Evolutionary conservation across 2,797 vertebrate species (phyloP), one percentile per base, ranked within the genome.

Genomic region (Clarias pachynema): DNA sequence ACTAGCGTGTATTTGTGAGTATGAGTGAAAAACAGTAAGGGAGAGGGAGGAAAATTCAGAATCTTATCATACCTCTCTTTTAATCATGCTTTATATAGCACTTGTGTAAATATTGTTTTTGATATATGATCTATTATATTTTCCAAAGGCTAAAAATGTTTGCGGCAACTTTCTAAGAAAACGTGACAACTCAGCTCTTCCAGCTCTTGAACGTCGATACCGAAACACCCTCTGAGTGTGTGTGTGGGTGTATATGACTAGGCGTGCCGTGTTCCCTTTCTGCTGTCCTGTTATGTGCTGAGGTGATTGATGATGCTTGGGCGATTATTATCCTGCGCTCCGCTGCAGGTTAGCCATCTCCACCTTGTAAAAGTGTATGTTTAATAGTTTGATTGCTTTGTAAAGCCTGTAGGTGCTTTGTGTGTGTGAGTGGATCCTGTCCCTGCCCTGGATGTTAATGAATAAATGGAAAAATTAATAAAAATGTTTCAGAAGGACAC

Each of bases 211-310:
- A 8, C 72, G 20, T 75, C 82, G 82, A 83, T 83, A 83, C 82
- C 37, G 37, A 37, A 83, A 83, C 82, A 75, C 59, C 49, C 34
- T 60, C 68, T 73, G 68, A 34, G 68, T 63, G 57, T 63, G 57
- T 60, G 82, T 65, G 82, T 75, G 82, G 74, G 82, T 83, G 70
- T 66, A 56, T 77, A 53, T 53, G 69, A 75, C 72, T 75, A 77
- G 72, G 82, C 16, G 82, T 84, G 72, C 77, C 16, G 82, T 84
- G 72, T 84, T 83, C 81, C 56, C 37, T 72, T 73, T 74, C 12
- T 59, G 56, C 68, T 62, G 68, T 82, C 7, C 37, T 65, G 37
- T 49, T 65, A 37, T 7, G 1, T 77, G 40, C 18, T n/a, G 40
- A 53, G 22, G 26, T 84, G 73, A 84, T 84, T 84, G 40, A 84